These are phyloP conservation scores for Molossus molossus DNA, from an alignment of 2,797 vertebrate genomes.

Conservation along the genomic window DNA sequence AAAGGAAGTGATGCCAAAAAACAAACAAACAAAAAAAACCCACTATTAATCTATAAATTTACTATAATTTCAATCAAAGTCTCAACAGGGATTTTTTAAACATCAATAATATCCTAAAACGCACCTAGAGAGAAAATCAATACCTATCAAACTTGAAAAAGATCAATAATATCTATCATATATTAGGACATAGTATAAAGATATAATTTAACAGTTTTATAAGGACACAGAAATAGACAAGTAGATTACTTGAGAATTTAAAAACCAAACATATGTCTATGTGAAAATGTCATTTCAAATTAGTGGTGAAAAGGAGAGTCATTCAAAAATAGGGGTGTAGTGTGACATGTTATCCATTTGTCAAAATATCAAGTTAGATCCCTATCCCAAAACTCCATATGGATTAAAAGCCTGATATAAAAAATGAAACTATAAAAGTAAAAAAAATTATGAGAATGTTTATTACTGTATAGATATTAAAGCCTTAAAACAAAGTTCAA, in stretches of 20 bases:
- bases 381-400: not conserved
- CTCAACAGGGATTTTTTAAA: not conserved
- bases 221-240: not conserved
- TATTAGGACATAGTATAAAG: constrained; percentile 2
- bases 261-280: not conserved
- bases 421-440: not conserved
- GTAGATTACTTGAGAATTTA: constrained; percentile 25
- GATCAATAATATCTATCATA: not conserved
- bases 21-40: not conserved
- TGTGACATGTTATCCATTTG: not conserved
- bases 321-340: not conserved
- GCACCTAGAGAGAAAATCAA: not conserved
- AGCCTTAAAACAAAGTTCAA: constrained; percentile 50
- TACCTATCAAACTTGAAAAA: constrained; percentile 22
- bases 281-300: constrained; percentile 13
- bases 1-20: not conserved
- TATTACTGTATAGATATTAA: not conserved
- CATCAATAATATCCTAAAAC: not conserved
- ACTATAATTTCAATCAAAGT: constrained; percentile 24
- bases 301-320: constrained; percentile 7
- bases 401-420: constrained; percentile 10
- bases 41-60: constrained; percentile 9
- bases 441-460: not conserved
- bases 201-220: not conserved
- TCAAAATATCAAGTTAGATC: constrained; percentile 8